Conservation (phyloP, 2,113 vertebrate species). For the Hylia prasina region DNA sequence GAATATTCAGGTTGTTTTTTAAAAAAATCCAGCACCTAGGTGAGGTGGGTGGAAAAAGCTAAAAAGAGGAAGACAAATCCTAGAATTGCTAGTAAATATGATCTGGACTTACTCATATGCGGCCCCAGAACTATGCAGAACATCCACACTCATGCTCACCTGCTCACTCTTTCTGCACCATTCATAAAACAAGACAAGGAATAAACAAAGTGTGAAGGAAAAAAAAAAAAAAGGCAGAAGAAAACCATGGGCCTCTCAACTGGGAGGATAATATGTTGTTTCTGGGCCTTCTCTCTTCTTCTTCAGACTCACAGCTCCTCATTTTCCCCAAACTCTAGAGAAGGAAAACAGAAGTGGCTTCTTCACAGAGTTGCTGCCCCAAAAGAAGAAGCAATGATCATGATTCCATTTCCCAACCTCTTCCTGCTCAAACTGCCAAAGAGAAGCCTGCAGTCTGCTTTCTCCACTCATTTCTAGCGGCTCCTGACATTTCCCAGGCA, state of each 20-base stretch:
- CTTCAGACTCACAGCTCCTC: background rate
- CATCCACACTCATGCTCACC: background rate
- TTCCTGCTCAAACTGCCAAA: background rate
- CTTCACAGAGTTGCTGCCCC: background rate
- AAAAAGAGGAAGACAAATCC: background rate
- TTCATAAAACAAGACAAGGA: background rate
- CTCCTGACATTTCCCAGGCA: background rate
- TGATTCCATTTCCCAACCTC: background rate
- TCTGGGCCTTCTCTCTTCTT: background rate
- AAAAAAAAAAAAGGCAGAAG: background rate
- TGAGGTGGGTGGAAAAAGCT: background rate
- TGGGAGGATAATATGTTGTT: background rate
- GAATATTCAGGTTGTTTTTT: background rate
- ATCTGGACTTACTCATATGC: background rate
- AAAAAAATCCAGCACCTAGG: background rate
- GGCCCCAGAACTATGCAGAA: background rate
- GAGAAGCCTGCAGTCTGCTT: background rate
- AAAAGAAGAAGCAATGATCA: background rate
- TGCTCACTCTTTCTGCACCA: background rate
- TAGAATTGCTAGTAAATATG: background rate
- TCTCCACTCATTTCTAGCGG: background rate
- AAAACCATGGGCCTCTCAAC: background rate
- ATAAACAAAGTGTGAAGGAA: background rate
- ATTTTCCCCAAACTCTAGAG: background rate
- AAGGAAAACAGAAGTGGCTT: slow-evolving; percentile 27